Base-by-base conservation (phyloP, 64 coral and sea anemone species). In the Stichodactyla mertensii region DNA sequence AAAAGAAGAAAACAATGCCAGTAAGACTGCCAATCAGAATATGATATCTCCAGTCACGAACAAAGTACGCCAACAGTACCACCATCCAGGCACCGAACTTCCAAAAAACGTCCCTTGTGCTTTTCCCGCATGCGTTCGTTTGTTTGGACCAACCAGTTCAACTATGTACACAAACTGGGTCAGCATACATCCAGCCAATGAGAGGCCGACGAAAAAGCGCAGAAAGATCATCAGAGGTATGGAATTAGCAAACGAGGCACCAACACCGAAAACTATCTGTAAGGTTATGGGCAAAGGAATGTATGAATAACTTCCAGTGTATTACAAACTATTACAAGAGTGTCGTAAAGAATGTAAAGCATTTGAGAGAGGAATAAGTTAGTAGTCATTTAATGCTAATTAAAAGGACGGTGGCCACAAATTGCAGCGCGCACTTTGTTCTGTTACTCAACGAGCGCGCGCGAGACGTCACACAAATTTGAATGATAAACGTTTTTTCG, bases 91-190 rank as follows among this genome's bases (percentile, higher is more conserved):
- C 87, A 2, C 84, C 88, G 18, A 89, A 23, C 15, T 88, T 78
- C 87, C 87, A 95, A 74, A 95, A 74, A 89, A 95, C 4, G 89
- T 4, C 26, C 91, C 91, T 26, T 95, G 90, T 7, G 87, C 71
- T 59, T 95, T 95, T 14, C 94, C 94, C 1, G 94, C 94, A 23
- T 92, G 59, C 11, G 94, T 92, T 1, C 94, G 90, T 31, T 92
- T 89, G 16, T 56, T 87, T 16, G 87, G 78, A 24, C 94, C 94
- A 51, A 92, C 90, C 16, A 95, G 52, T 78, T 95, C 94, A 15
- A 95, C 45, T 24, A 83, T 89, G 26, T 95, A 95, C 0, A 92
- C 90, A 55, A 91, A 95, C 24, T 86, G 88, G 6, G 87, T 26
- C 12, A 95, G 20, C 80, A 92, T 92, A 16, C 83, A 56, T 10